phyloP scores from a whole-genome alignment of 2,888 invertebrate species.

The Ferdinandea cuprea region DNA sequence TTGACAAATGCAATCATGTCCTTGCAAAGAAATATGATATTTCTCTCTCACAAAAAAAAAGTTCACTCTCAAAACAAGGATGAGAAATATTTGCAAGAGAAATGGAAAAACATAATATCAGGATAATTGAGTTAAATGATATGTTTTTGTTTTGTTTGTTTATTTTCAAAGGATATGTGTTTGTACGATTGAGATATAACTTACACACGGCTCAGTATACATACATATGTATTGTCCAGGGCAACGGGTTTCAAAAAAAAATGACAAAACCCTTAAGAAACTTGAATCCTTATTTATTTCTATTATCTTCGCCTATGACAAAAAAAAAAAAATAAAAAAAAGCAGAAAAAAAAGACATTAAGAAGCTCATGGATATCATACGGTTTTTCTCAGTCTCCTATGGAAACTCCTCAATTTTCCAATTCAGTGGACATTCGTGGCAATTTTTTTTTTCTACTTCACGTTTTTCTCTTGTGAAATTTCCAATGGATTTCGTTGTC shows the following conservation, averaged over 20 bases:
- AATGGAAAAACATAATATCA: constrained; percentile 68
- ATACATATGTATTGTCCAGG: constrained; percentile 68
- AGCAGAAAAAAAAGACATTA: constrained; percentile 36
- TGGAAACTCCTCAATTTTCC: constrained; percentile 70
- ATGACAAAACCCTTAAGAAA: constrained; percentile 69
- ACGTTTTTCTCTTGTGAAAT: constrained; percentile 20
- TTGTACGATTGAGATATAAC: constrained; percentile 39
- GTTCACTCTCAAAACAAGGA: constrained; percentile 41
- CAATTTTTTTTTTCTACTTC: constrained; percentile 39
- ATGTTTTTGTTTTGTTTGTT: constrained; percentile 52
- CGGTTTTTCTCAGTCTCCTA: constrained; percentile 59
- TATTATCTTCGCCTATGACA: constrained; percentile 7
- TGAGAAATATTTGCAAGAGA: constrained; percentile 55
- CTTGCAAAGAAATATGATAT: constrained; percentile 66
- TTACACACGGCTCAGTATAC: constrained; percentile 51
- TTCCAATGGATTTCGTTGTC: constrained; percentile 69
- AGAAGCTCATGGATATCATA: constrained; percentile 57
- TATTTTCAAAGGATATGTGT: constrained; percentile 64
- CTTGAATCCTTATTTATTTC: constrained; percentile 57
- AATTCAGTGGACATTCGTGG: constrained; percentile 69
- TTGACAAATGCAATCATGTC: constrained; percentile 66
- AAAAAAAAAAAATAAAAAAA: constrained; percentile 25
- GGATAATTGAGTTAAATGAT: constrained; percentile 73
- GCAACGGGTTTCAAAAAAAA: constrained; percentile 66
- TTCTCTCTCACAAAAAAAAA: constrained; percentile 30